phyloP scores from a whole-genome alignment of 2,888 invertebrate species.

The Caenorhabditis imperialis region DNA sequence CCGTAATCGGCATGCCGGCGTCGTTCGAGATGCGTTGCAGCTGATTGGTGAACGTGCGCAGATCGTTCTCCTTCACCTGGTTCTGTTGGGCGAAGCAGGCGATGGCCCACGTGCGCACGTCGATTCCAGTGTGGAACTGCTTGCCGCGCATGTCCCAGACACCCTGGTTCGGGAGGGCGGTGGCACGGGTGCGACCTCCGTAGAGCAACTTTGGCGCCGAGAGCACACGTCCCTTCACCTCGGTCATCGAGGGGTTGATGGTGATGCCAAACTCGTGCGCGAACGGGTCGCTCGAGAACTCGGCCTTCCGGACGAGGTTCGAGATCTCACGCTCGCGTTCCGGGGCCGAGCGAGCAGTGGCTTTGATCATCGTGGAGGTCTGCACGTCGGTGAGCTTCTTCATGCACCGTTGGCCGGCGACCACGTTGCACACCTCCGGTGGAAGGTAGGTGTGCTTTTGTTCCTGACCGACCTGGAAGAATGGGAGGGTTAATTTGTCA shows the following conservation, averaged over 20 bases:
- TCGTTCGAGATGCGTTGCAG: slow-evolving; percentile 98
- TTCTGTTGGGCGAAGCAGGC: slow-evolving; percentile 99
- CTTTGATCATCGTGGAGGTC: slow-evolving; percentile 99
- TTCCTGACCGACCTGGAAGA: slow-evolving; percentile 97
- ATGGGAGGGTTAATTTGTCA: too few species aligned
- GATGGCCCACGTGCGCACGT: slow-evolving; percentile 98
- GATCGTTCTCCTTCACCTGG: slow-evolving; percentile 95
- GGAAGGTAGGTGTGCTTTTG: slow-evolving; percentile 99
- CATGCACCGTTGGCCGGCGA: slow-evolving; percentile 98
- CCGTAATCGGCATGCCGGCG: slow-evolving; percentile 98
- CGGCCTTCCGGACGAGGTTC: slow-evolving; percentile 92
- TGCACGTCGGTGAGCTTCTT: slow-evolving; percentile 99
- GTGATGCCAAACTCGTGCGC: slow-evolving; percentile 98
- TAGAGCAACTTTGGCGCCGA: slow-evolving; percentile 99
- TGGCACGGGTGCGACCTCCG: slow-evolving; percentile 88
- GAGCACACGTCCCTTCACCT: slow-evolving; percentile 96
- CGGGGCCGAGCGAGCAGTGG: slow-evolving; percentile 97
- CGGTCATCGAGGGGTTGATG: slow-evolving; percentile 99
- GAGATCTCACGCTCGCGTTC: slow-evolving; percentile 96
- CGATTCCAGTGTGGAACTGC: slow-evolving; percentile 99
- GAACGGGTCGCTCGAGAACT: slow-evolving; percentile 98
- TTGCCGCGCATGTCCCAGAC: slow-evolving; percentile 99
- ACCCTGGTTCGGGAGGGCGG: slow-evolving; percentile 97
- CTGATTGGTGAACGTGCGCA: slow-evolving; percentile 94
- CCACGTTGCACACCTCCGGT: slow-evolving; percentile 98